phyloP scores from a whole-genome alignment of 2,113 vertebrate genomes.

The Poeciliopsis turrubarensis region DNA sequence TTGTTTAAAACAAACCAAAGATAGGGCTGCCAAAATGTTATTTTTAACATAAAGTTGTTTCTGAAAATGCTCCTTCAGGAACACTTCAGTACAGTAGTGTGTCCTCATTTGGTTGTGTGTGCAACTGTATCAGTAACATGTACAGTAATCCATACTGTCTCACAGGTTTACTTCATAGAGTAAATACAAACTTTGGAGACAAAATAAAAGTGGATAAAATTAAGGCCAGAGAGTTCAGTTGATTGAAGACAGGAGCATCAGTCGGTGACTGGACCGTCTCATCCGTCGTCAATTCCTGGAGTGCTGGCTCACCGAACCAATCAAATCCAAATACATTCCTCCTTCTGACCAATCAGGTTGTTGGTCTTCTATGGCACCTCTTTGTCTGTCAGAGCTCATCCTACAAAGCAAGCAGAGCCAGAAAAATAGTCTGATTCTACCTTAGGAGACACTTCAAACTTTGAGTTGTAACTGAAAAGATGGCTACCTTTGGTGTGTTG shows the following conservation, averaged over 20 bases:
- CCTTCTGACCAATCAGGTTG: constrained; percentile 18
- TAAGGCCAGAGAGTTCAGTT: constrained; percentile 30
- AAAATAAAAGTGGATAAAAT: constrained; percentile 35
- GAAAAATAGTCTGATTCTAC: not conserved
- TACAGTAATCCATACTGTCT: constrained; percentile 28
- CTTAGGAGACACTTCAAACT: rapidly evolving
- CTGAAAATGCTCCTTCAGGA: constrained; percentile 37
- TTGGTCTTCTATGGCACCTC: not conserved
- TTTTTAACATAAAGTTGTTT: constrained; percentile 47
- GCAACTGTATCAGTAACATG: constrained; percentile 19
- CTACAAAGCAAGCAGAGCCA: constrained; percentile 30
- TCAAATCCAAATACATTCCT: constrained; percentile 17
- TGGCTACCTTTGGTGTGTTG: constrained; percentile 81
- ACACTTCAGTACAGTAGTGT: constrained; percentile 45
- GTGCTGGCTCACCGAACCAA: constrained; percentile 34
- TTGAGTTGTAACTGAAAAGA: not conserved
- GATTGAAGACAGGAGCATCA: constrained; percentile 25
- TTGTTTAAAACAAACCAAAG: not conserved
- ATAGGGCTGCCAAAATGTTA: not conserved
- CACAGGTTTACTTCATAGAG: constrained; percentile 74
- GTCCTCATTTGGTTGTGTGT: constrained; percentile 10
- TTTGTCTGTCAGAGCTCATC: constrained; percentile 67
- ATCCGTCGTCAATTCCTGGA: constrained; percentile 11
- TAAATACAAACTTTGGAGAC: constrained; percentile 72
- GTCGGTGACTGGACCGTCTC: constrained; percentile 10